Conservation (phyloP, 2,888 invertebrate genomes). For the Pristionchus fissidentatus region DNA sequence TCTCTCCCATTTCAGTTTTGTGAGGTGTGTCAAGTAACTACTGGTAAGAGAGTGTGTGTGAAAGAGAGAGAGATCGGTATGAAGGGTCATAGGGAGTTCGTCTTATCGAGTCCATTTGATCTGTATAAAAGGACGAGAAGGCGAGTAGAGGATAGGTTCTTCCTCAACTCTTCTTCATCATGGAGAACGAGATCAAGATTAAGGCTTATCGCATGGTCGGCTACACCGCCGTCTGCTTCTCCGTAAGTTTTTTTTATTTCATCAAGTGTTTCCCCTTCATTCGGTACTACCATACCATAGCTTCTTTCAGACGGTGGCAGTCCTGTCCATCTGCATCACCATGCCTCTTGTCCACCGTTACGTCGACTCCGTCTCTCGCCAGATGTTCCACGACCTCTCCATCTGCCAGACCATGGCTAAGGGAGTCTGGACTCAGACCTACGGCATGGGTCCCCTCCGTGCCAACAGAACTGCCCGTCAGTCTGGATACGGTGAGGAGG, state of each 20-base stretch:
- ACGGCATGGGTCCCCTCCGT: conserved; percentile 8
- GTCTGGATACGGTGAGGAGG: conserved; percentile 22
- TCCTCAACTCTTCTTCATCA: conserved; percentile 33
- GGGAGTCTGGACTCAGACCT: conserved; percentile 47
- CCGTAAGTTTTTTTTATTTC: conserved; percentile 18
- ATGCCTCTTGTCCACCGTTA: conserved; percentile 45
- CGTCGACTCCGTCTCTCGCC: conserved; percentile 47
- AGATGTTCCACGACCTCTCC: conserved; percentile 45
- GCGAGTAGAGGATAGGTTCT: conserved; percentile 3
- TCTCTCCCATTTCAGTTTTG: conserved; percentile 44
- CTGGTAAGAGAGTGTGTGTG: conserved; percentile 17
- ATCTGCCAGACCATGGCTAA: conserved; percentile 45
- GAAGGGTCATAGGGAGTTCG: background rate
- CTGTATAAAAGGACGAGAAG: conserved; percentile 14
- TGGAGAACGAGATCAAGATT: conserved; percentile 51
- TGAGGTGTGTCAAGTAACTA: conserved; percentile 19
- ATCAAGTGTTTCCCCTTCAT: background rate
- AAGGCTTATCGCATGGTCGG: conserved; percentile 49
- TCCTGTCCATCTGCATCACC: conserved; percentile 49
- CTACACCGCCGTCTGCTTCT: conserved; percentile 49
- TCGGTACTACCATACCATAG: no score
- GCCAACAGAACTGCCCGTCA: conserved; percentile 49
- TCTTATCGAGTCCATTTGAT: conserved; percentile 27
- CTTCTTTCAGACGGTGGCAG: conserved; percentile 45
- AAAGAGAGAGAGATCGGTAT: background rate